Conservation (phyloP, 2,113 vertebrate genomes). For the Aegotheles bennettii region DNA sequence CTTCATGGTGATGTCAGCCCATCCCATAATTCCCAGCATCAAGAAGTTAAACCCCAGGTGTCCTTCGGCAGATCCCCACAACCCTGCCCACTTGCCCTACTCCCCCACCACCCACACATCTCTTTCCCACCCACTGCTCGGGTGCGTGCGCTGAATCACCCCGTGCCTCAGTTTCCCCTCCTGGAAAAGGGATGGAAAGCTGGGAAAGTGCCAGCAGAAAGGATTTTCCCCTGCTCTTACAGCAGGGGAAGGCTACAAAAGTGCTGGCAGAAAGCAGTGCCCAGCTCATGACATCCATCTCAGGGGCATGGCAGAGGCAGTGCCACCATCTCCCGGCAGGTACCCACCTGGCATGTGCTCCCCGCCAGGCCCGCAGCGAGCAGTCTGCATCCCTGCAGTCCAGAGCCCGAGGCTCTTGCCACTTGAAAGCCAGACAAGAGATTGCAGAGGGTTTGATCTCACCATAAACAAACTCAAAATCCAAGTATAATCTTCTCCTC, state of each 20-base stretch:
- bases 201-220: accelerated
- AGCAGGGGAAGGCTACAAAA: background rate
- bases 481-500: background rate
- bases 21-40: background rate
- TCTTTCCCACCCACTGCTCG: accelerated
- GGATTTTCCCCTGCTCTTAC: background rate
- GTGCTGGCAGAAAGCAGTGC: accelerated
- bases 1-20: background rate
- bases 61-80: background rate
- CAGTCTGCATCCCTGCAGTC: background rate
- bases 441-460: constrained; percentile 16
- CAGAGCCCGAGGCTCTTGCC: background rate
- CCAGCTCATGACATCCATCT: accelerated
- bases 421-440: background rate
- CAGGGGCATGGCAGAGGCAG: background rate
- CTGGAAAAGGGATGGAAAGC: background rate
- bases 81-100: background rate
- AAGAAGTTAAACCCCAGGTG: background rate
- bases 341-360: background rate
- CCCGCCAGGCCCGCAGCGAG: accelerated
- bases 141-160: accelerated
- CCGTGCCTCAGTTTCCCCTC: constrained; percentile 30
- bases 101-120: background rate
- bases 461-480: background rate
- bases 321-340: background rate